phyloP scores from a whole-genome alignment of 2,888 invertebrate species.

The Keiferia lycopersicella region DNA sequence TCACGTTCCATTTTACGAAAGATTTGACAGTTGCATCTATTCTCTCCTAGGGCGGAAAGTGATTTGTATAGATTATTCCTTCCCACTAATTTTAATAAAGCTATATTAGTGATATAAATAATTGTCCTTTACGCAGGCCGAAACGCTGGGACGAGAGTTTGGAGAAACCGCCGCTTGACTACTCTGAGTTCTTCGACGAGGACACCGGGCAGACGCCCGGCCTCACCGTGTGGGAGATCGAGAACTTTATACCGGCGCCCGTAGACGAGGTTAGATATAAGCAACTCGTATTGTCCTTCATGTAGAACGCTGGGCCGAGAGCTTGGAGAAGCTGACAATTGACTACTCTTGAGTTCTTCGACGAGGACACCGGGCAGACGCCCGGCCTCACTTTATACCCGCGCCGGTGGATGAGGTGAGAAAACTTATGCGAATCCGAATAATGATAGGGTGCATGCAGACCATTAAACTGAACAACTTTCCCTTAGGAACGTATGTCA shows the following conservation, averaged over 20 bases:
- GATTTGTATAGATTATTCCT: too few relatives aligned
- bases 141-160: constrained; percentile 98
- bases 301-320: constrained; percentile 98
- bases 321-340: constrained; percentile 95
- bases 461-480: too few relatives aligned
- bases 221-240: constrained; percentile 98
- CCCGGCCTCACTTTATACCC: constrained; percentile 97
- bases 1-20: too few relatives aligned
- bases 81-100: too few relatives aligned
- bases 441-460: too few relatives aligned
- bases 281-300: too few relatives aligned
- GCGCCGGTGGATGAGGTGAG: constrained; percentile 90
- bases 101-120: too few relatives aligned
- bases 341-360: constrained; percentile 99
- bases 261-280: constrained; percentile 88
- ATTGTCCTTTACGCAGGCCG: constrained; percentile 76
- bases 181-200: constrained; percentile 98
- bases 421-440: too few relatives aligned
- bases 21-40: too few relatives aligned
- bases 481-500: too few relatives aligned
- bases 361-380: constrained; percentile 95
- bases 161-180: constrained; percentile 97
- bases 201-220: constrained; percentile 97
- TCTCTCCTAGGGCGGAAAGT: too few relatives aligned
- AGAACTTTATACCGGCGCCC: constrained; percentile 98